A percentile compares a stretch with the other conserved stretches of the same genome.
These are phyloP conservation scores for Bostrychus sinensis DNA, from an alignment of 2,113 vertebrate species.

Conservation along the genomic window DNA sequence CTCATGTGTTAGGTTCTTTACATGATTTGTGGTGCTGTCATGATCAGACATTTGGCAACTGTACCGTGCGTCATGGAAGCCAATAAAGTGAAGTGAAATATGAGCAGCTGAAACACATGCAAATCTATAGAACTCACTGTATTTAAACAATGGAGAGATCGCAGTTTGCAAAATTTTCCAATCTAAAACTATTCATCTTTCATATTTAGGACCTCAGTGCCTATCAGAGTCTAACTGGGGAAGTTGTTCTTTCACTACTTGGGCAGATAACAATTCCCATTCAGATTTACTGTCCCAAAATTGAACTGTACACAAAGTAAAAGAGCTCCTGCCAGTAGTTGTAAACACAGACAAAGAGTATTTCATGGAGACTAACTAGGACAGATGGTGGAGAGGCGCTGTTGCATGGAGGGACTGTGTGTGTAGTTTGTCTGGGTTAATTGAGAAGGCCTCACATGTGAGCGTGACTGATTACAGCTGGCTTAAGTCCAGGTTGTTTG, in stretches of 20 bases:
- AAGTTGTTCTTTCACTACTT: slow-evolving; percentile 7
- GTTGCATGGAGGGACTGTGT: slow-evolving; percentile 35
- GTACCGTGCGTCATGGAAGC: not conserved
- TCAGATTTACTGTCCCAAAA: slow-evolving; percentile 31
- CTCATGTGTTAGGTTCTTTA: not conserved
- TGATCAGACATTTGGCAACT: slow-evolving; percentile 5
- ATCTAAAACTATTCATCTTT: too few species aligned
- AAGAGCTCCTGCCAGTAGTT: slow-evolving; percentile 46
- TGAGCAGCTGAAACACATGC: not conserved
- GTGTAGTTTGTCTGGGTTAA: slow-evolving; percentile 37
- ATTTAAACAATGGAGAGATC: not conserved
- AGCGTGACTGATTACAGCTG: slow-evolving; percentile 20
- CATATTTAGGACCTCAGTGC: not conserved
- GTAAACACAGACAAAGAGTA: slow-evolving; percentile 48
- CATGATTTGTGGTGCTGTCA: not conserved
- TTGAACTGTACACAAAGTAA: slow-evolving; percentile 17
- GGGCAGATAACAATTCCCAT: slow-evolving; percentile 16
- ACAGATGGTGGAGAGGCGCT: slow-evolving; percentile 53
- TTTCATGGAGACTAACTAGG: slow-evolving; percentile 44
- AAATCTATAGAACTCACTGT: slow-evolving; percentile 4
- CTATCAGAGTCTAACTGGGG: not conserved
- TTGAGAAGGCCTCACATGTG: slow-evolving; percentile 33
- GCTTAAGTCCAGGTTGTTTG: slow-evolving; percentile 18
- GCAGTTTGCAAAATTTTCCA: not conserved
- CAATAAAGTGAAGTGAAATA: slow-evolving; percentile 4